Evolutionary conservation across 2,888 invertebrate genomes (phyloP).

Genomic region (Deilephila porcellus): DNA sequence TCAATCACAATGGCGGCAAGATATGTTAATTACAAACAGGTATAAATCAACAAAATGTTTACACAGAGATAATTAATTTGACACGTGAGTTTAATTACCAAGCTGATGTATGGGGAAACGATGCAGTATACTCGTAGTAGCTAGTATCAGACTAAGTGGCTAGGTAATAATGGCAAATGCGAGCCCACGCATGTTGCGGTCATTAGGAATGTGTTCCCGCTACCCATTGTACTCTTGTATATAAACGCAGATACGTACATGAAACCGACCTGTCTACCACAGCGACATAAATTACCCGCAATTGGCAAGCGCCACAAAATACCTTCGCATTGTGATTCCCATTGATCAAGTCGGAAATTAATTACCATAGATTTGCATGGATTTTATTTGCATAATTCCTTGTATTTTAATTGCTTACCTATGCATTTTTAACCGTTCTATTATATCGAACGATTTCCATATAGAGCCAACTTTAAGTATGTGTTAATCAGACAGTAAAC

Average conservation of each 20-base stretch:
- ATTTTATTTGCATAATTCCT: background rate
- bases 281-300: slow-evolving; percentile 44
- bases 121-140: background rate
- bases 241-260: slow-evolving; percentile 40
- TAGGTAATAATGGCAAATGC: slow-evolving; percentile 23
- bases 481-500: background rate
- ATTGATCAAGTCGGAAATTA: slow-evolving; percentile 37
- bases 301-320: slow-evolving; percentile 39
- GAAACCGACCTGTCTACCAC: slow-evolving; percentile 40
- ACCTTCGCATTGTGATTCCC: slow-evolving; percentile 20
- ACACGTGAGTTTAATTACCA: slow-evolving; percentile 15
- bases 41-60: slow-evolving; percentile 18
- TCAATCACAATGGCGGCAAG: background rate
- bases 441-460: background rate
- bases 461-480: no score
- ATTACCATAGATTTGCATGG: slow-evolving; percentile 34
- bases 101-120: slow-evolving; percentile 12
- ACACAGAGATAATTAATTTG: slow-evolving; percentile 23
- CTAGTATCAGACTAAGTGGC: slow-evolving; percentile 21
- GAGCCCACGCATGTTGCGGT: slow-evolving; percentile 37
- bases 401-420: background rate
- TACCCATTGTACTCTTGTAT: slow-evolving; percentile 35
- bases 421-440: background rate
- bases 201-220: slow-evolving; percentile 42
- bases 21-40: slow-evolving; percentile 17